These are phyloP conservation scores for Porites australiensis DNA, from an alignment of 64 coral and sea anemone genomes.

Conservation along the genomic window DNA sequence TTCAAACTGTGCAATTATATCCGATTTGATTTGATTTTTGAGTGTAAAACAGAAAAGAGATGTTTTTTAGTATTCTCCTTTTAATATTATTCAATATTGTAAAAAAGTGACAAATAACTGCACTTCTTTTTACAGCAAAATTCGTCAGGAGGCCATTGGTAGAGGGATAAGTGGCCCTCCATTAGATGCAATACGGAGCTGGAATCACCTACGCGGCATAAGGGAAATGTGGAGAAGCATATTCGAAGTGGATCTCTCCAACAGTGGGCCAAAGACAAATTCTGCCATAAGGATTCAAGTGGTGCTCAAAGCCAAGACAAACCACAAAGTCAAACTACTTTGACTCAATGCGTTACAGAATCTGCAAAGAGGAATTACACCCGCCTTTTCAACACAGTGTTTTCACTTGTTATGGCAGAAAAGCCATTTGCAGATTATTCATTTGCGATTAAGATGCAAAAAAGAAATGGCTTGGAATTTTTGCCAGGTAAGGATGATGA, in stretches of 20 bases:
- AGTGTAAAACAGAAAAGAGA: background rate
- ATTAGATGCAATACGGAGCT: slow-evolving; percentile 69
- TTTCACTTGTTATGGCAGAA: slow-evolving; percentile 49
- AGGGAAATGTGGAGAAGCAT: slow-evolving; percentile 72
- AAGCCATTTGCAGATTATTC: slow-evolving; percentile 67
- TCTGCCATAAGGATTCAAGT: slow-evolving; percentile 25
- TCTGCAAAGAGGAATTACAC: slow-evolving; percentile 55
- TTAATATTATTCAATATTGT: background rate
- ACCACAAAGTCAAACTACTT: slow-evolving; percentile 42
- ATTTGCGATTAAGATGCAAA: slow-evolving; percentile 51
- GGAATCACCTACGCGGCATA: slow-evolving; percentile 64
- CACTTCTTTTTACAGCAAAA: slow-evolving; percentile 61
- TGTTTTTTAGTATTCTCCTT: too few species aligned
- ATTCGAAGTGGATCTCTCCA: slow-evolving; percentile 66
- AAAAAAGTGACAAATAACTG: slow-evolving; percentile 48
- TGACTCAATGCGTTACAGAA: slow-evolving; percentile 42
- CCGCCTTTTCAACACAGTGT: slow-evolving; percentile 64
- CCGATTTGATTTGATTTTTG: slow-evolving; percentile 21
- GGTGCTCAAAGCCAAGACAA: slow-evolving; percentile 41
- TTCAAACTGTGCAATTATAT: background rate
- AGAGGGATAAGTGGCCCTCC: slow-evolving; percentile 68
- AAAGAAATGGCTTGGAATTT: slow-evolving; percentile 62
- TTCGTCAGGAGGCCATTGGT: slow-evolving; percentile 61
- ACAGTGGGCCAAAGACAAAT: slow-evolving; percentile 65
- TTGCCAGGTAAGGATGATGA: slow-evolving; percentile 69